A percentile compares a stretch with the other conserved stretches of the same genome.
These are phyloP conservation scores for Etheostoma perlongum DNA, from an alignment of 2,797 vertebrate genomes.

Conservation along the genomic window DNA sequence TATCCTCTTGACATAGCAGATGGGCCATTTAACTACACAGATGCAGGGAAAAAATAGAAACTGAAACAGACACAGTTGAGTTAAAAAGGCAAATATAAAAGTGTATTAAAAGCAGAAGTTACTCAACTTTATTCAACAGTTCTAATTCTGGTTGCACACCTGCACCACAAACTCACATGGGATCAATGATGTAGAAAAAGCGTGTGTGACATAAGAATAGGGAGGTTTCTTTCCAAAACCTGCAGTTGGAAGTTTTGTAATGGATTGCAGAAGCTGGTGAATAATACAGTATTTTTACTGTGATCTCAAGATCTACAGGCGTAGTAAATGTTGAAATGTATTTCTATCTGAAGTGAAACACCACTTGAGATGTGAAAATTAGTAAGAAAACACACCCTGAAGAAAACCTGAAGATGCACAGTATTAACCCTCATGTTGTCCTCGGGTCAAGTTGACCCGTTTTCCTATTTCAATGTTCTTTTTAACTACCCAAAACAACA, in stretches of 20 bases:
- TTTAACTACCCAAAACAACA: too few species aligned
- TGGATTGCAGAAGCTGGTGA: not conserved
- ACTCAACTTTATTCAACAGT: constrained; percentile 5
- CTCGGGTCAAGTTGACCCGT: too few species aligned
- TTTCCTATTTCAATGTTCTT: too few species aligned
- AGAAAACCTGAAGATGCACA: constrained; percentile 21
- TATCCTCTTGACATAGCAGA: constrained; percentile 17
- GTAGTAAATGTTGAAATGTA: not conserved
- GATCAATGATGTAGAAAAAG: constrained; percentile 51
- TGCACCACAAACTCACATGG: constrained; percentile 51
- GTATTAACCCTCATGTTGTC: not conserved
- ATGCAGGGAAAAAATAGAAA: constrained; percentile 19
- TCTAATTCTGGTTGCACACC: constrained; percentile 68
- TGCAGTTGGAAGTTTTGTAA: not conserved
- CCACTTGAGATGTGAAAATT: constrained; percentile 27
- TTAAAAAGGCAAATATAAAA: constrained; percentile 62
- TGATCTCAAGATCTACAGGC: not conserved
- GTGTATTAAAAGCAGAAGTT: constrained; percentile 70
- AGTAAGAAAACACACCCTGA: constrained; percentile 25
- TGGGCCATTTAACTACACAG: not conserved
- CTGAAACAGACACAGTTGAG: constrained; percentile 62
- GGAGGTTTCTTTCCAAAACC: not conserved
- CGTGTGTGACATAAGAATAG: constrained; percentile 2
- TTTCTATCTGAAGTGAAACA: constrained; percentile 10
- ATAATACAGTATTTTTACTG: not conserved